Evolutionary conservation across 2,888 invertebrate species (phyloP).

Genomic region (Phaedon cochleariae): DNA sequence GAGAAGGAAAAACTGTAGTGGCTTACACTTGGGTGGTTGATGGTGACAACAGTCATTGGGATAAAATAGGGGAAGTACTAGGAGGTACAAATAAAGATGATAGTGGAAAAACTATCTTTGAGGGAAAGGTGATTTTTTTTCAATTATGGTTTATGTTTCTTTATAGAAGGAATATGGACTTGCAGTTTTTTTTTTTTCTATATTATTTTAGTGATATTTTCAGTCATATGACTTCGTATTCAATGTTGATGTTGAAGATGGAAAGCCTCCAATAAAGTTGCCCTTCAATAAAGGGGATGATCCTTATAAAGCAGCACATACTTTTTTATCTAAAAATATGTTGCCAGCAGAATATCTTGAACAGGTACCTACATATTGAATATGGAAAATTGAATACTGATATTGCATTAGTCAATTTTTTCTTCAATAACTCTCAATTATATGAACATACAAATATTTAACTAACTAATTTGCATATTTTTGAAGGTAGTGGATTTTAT

Average conservation of each 20-base stretch:
- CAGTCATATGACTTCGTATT: conserved; percentile 95
- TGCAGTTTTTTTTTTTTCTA: conserved; percentile 16
- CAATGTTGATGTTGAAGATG: conserved; percentile 94
- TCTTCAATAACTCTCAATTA: no score
- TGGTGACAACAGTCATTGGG: conserved; percentile 71
- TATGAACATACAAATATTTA: no score
- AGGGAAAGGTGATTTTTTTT: conserved; percentile 74
- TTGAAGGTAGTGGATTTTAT: conserved; percentile 87
- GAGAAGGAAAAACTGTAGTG: conserved; percentile 76
- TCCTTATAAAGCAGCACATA: conserved; percentile 91
- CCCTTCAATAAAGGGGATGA: conserved; percentile 92
- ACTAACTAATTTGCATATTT: background rate
- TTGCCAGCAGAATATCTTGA: conserved; percentile 89
- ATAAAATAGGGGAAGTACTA: conserved; percentile 88
- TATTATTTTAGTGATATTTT: conserved; percentile 23
- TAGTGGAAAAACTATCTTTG: conserved; percentile 79
- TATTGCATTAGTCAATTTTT: conserved; percentile 11
- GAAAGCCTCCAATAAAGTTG: conserved; percentile 85
- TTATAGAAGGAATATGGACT: no score
- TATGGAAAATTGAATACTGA: no score
- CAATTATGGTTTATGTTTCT: no score
- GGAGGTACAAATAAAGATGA: conserved; percentile 73
- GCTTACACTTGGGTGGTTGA: conserved; percentile 83
- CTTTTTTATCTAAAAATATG: conserved; percentile 85
- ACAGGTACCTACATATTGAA: no score